Evolutionary conservation across 2,113 vertebrate genomes (phyloP).

Genomic region (Aptenodytes patagonicus): DNA sequence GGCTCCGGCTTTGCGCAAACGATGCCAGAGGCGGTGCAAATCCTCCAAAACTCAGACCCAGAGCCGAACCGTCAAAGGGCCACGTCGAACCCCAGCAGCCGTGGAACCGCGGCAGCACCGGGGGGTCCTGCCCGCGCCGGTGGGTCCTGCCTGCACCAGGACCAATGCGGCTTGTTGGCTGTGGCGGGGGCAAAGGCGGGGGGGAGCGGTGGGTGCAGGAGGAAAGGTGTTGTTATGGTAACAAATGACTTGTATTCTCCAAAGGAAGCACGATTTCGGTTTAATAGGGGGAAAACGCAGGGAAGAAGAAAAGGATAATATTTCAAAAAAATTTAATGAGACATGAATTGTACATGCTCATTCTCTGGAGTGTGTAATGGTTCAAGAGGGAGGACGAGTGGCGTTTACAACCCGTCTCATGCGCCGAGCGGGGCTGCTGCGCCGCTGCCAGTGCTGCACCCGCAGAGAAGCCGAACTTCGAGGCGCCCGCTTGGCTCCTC

Average conservation of each 20-base stretch:
- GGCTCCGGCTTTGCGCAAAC: neutral
- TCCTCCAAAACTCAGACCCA: neutral
- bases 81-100: accelerated
- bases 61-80: neutral
- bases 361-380: neutral
- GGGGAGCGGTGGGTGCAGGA: neutral
- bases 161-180: neutral
- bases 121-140: neutral
- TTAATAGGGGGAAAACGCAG: constrained; percentile 6
- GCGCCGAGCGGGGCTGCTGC: accelerated
- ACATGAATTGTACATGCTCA: neutral
- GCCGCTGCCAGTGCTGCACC: neutral
- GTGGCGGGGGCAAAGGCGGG: neutral
- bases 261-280: constrained; percentile 27
- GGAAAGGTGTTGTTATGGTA: constrained; percentile 73
- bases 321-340: constrained; percentile 42
- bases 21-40: accelerated
- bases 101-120: accelerated
- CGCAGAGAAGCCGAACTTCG: accelerated
- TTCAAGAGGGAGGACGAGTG: neutral
- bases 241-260: constrained; percentile 65
- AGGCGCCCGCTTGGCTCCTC: accelerated
- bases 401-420: neutral
- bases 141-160: neutral
- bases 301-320: constrained; percentile 8